Base-by-base conservation (phyloP, 2,888 invertebrate species). In the Epinotia bilunana region DNA sequence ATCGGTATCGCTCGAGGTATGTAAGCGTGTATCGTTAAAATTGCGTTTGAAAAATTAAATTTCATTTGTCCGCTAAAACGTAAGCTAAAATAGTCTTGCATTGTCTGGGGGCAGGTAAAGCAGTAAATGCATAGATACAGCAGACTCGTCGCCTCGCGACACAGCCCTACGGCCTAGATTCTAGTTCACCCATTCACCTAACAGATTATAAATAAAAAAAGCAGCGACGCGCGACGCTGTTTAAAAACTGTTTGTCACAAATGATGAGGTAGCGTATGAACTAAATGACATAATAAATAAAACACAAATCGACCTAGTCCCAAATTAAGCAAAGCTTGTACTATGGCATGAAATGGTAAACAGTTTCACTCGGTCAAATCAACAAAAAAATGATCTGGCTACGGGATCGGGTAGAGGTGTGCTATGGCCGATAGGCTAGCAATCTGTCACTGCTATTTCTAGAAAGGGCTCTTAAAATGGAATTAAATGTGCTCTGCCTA, bases 151-250 rank as follows among this genome's bases (percentile, higher is more conserved):
- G 53, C 58, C n/a, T 33, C 39, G 61, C 63, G 65, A 74, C 74
- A 53, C 68, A 49, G 53, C 57, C 63, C 69, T 63, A 63, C 63
- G 74, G 63, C 74, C 74, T 75, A 75, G 71, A 75, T 75, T 75
- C 69, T 6, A 55, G 61, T 64, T 70, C 73, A 67, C 49, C 43
- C 61, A 70, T 71, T 71, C 70, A 73, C 43, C 71, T 74, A 23
- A 75, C 71, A 71, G 74, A 75, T 71, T 75, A 75, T 71, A 75
- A 71, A 75, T 75, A 75, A 71, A 39, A 71, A 65, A 61, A 46
- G 71, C 74, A 71, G 74, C 61, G 65, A 71, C 28, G 65, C 61
- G 65, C 20, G 74, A 72, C 11, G 33, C 18, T 33, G 33, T 63
- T 74, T 60, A 53, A 71, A 70, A 71, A 43, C 53, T 16, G 16